Base-by-base conservation (phyloP, 2,797 vertebrate species). In the Carapus acus region DNA sequence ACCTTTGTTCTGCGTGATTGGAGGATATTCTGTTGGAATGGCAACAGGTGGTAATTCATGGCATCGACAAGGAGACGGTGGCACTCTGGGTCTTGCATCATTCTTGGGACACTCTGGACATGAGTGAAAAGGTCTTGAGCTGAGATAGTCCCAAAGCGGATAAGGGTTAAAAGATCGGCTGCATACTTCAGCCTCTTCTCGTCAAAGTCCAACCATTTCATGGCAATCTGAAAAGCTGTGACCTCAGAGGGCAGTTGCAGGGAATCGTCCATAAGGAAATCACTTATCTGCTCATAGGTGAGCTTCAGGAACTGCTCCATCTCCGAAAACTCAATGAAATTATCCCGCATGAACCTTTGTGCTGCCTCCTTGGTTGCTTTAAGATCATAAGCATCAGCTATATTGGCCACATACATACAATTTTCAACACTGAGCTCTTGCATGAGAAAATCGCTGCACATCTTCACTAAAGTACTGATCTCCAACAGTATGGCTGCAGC, bases 11-110 rank as follows among this genome's bases (percentile, higher is more conserved):
- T 93, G 84, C 96, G 91, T 55, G 96, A 99, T 76, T 99, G 96
- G 53, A 99, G 74, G 45, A 94, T 96, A 81, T 99, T 99, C 81
- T 99, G 96, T 82, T 98, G 94, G 75, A 90, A 94, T 0, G 96
- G 96, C 73, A 99, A 87, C 65, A 99, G 85, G 68, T 99, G 96
- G 69, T 99, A 99, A 83, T 99, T 99, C 96, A 99, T 99, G 60
- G 96, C 96, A 57, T 99, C 96, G 23, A 99, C 96, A 1, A 99
- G 87, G 50, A 98, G 92, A 73, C 92, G 96, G 74, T 98, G 96
- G 81, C 96, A 99, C 42, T 98, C 96, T 0, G 90, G 31, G 63
- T 99, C 96, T 85, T 97, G 91, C 96, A 99, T 99, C 96, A 99
- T 99, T 80, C 96, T 91, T 0, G 96, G 96, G 41, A 92, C 89